These are phyloP conservation scores for Calameuta idolon DNA, from an alignment of 2,888 invertebrate species.

Conservation along the genomic window DNA sequence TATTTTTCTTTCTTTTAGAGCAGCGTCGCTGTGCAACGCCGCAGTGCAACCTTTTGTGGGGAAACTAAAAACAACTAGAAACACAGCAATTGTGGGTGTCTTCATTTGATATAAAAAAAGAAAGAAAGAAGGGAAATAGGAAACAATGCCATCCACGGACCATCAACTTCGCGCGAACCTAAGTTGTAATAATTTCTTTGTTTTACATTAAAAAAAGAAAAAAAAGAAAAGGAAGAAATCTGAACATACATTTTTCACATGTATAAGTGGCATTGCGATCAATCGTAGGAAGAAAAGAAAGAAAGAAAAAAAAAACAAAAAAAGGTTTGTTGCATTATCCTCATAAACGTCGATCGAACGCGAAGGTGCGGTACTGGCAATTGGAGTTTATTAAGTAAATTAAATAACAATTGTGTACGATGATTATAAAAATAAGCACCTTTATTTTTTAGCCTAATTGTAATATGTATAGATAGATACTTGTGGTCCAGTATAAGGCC, in stretches of 20 bases:
- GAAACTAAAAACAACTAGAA: conserved; percentile 39
- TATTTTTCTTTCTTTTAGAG: conserved; percentile 35
- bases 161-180: conserved; percentile 44
- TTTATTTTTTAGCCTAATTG: conserved; percentile 56
- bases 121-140: conserved; percentile 31
- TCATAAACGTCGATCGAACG: conserved; percentile 37
- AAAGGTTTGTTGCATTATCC: conserved; percentile 42
- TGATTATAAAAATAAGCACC: conserved; percentile 48
- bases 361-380: conserved; percentile 40
- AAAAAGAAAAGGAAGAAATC: conserved; percentile 18
- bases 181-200: conserved; percentile 50
- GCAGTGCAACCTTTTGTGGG: conserved; percentile 35
- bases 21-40: conserved; percentile 47
- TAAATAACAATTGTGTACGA: conserved; percentile 39
- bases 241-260: conserved; percentile 4
- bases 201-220: conserved; percentile 36
- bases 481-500: neutral
- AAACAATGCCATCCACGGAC: conserved; percentile 46
- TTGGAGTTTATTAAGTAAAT: conserved; percentile 48
- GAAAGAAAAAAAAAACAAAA: conserved; percentile 42
- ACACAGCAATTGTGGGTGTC: conserved; percentile 36
- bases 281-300: conserved; percentile 10
- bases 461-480: conserved; percentile 47
- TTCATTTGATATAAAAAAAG: conserved; percentile 42
- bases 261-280: neutral